phyloP scores from a whole-genome alignment of 1,140 invertebrate species.

The Tetramorium simillimum region DNA sequence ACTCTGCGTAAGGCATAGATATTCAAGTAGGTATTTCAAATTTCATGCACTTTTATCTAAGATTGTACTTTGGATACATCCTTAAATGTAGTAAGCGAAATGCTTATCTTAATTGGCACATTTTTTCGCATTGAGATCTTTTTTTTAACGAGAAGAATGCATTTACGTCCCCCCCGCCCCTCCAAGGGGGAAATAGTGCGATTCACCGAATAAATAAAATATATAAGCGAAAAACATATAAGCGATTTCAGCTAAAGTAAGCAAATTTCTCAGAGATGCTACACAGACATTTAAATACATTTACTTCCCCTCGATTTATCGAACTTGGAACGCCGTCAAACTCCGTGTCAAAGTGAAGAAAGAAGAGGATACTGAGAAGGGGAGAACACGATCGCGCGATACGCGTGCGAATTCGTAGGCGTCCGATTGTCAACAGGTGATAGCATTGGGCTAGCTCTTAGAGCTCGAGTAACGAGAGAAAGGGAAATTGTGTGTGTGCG shows the following conservation, averaged over 20 bases:
- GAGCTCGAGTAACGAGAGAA: conserved; percentile 73
- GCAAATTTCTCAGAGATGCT: neutral
- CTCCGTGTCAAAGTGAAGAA: conserved; percentile 49
- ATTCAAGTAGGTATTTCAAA: too few relatives aligned
- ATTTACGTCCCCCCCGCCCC: too few relatives aligned
- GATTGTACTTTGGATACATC: too few relatives aligned
- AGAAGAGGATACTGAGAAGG: neutral
- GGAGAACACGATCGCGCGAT: conserved; percentile 53
- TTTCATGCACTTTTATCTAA: too few relatives aligned
- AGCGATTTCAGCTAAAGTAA: neutral
- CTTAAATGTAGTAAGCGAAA: neutral
- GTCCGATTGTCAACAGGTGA: conserved; percentile 78
- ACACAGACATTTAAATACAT: neutral
- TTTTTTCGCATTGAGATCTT: neutral
- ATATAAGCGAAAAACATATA: too few relatives aligned
- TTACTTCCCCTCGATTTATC: conserved; percentile 6
- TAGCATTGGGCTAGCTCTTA: conserved; percentile 72
- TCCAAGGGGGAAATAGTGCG: too few relatives aligned
- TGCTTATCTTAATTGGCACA: neutral
- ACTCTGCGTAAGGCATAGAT: too few relatives aligned
- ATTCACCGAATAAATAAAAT: too few relatives aligned
- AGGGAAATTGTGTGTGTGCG: conserved; percentile 64
- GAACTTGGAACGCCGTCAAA: conserved; percentile 20
- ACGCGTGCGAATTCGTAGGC: conserved; percentile 65
- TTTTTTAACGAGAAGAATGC: too few relatives aligned